phyloP scores from a whole-genome alignment of 2,888 invertebrate species.

The Fragum fragum region DNA sequence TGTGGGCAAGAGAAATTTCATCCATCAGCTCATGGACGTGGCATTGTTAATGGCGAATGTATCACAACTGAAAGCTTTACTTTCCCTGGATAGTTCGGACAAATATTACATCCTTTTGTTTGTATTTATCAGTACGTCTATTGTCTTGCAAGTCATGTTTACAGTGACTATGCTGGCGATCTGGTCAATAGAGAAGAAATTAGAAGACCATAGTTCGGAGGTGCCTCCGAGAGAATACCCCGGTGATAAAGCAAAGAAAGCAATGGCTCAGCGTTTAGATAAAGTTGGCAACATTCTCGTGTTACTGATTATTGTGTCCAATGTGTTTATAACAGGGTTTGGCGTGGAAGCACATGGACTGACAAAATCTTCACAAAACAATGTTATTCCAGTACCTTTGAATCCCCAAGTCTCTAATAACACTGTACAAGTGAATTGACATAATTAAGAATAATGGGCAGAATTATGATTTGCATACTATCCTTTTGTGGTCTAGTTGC shows the following conservation, averaged over 20 bases:
- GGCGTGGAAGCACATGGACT: slow-evolving; percentile 59
- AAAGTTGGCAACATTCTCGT: slow-evolving; percentile 64
- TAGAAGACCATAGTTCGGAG: slow-evolving; percentile 45
- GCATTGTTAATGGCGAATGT: slow-evolving; percentile 72
- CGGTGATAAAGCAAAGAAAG: slow-evolving; percentile 37
- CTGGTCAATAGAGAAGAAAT: slow-evolving; percentile 58
- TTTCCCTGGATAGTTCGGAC: slow-evolving; percentile 55
- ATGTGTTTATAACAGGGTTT: slow-evolving; percentile 68
- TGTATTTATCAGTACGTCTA: slow-evolving; percentile 60
- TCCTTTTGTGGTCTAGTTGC: too few relatives aligned
- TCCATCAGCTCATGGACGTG: slow-evolving; percentile 70
- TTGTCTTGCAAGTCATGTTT: slow-evolving; percentile 65
- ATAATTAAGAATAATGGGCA: too few relatives aligned
- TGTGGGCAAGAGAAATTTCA: slow-evolving; percentile 64
- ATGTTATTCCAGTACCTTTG: background rate
- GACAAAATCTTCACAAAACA: background rate
- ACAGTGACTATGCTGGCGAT: slow-evolving; percentile 65
- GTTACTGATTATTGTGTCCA: slow-evolving; percentile 65
- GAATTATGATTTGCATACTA: too few relatives aligned
- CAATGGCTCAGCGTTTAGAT: slow-evolving; percentile 56
- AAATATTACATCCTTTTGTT: slow-evolving; percentile 61
- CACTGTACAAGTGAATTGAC: background rate
- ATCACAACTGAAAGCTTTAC: slow-evolving; percentile 67
- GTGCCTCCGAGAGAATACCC: slow-evolving; percentile 8
- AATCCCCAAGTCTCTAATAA: background rate